A percentile compares a stretch with the other conserved stretches of the same genome.
Conservation (phyloP, 2,888 invertebrate genomes). For the Tortricodes alternella region DNA sequence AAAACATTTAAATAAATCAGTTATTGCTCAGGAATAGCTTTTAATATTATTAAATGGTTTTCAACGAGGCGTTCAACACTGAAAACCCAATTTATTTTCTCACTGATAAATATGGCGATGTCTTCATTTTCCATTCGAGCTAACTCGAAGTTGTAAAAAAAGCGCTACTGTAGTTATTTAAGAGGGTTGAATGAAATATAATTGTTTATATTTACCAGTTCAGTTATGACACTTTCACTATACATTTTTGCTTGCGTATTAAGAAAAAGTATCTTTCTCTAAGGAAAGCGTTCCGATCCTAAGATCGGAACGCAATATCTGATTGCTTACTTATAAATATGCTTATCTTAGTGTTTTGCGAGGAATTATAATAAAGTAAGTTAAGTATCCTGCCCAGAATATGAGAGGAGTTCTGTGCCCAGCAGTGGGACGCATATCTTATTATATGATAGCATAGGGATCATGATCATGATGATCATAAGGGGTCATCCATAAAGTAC, state of each 20-base stretch:
- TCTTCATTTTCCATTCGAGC: neutral
- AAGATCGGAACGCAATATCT: too few relatives aligned
- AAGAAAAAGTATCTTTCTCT: neutral
- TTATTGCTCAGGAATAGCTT: neutral
- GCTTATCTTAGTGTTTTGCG: too few relatives aligned
- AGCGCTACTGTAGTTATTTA: conserved; percentile 9
- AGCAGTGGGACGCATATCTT: too few relatives aligned
- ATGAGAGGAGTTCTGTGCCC: too few relatives aligned
- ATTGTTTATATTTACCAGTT: conserved; percentile 9
- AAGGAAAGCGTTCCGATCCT: too few relatives aligned
- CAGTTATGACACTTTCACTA: neutral
- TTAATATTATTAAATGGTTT: neutral
- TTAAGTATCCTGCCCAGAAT: too few relatives aligned
- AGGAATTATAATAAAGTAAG: too few relatives aligned
- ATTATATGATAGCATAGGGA: too few relatives aligned
- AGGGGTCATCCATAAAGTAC: too few relatives aligned
- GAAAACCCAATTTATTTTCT: neutral
- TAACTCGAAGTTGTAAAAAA: conserved; percentile 15
- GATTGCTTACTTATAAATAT: too few relatives aligned
- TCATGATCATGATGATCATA: too few relatives aligned
- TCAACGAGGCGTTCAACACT: neutral
- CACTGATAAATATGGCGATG: conserved; percentile 5
- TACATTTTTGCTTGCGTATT: neutral
- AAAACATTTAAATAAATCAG: too few relatives aligned
- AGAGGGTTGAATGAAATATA: neutral